Evolutionary conservation across 1,140 invertebrate genomes (phyloP), one percentile per base, ranked within the genome.

Genomic region (Bilobella aurantiaca): DNA sequence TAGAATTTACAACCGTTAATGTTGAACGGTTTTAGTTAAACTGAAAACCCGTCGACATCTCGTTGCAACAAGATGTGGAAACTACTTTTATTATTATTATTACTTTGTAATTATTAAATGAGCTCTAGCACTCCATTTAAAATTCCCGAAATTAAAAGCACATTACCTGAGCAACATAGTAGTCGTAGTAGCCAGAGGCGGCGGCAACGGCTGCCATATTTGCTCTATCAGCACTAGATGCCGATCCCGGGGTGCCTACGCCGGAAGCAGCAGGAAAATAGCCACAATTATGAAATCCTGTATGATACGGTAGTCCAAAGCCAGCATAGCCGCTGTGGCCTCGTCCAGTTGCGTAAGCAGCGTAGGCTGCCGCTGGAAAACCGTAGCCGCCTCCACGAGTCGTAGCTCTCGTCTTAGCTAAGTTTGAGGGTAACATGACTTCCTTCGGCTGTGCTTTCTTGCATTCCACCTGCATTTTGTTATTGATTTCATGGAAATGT

Each of bases 401-500:
- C 72, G 90, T 89, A 74, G 90, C 90, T 78, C 91, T 86, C 78
- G 90, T 93, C 84, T 93, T 93, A 74, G 90, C 91, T 81, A 92
- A 80, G 79, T 92, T 93, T 67, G 91, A 88, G 74, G 93, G 92
- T 77, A 96, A 86, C 94, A 98, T 98, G 74, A 98, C 94, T 84
- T 98, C 95, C 84, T 98, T 98, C 64, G 95, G 95, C 80, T 98
- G 95, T 77, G 95, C 95, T 82, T 98, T 97, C 86, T 98, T 98
- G 83, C 94, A 97, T 84, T 98, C 94, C 80, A 98, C 94, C 94
- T 98, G 83, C 29, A 99, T 99, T 93, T 99, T 99, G 84, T 96
- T 96, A 85, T 98, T 99, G 80, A 99, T 98, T 86, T 98, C 95
- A 82, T 99, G 96, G 86, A 98, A 99, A 85, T 99, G 96, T 81